These are phyloP conservation scores for Buathra laborator DNA, from an alignment of 2,888 invertebrate genomes.

Conservation along the genomic window DNA sequence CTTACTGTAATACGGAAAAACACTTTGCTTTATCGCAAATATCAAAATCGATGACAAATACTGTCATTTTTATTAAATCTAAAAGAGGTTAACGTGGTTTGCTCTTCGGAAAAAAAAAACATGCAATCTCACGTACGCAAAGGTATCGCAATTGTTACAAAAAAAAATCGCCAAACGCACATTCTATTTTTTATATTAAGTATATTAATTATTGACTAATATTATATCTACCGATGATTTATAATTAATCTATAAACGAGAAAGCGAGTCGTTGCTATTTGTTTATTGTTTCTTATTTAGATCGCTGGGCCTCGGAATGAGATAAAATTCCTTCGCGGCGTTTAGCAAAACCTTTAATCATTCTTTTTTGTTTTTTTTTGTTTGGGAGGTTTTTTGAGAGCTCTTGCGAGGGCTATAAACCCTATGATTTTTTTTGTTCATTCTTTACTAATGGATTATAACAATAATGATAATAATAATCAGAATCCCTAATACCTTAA, in stretches of 20 bases:
- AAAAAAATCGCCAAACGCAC: slow-evolving; percentile 8
- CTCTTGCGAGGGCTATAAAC: slow-evolving; percentile 26
- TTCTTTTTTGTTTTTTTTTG: slow-evolving; percentile 7
- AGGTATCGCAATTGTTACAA: neutral
- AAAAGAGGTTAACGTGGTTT: neutral
- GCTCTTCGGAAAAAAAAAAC: neutral
- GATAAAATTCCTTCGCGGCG: slow-evolving; percentile 44
- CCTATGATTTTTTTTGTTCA: slow-evolving; percentile 24
- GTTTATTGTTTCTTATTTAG: slow-evolving; percentile 25
- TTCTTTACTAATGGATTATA: slow-evolving; percentile 34
- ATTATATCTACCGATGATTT: slow-evolving; percentile 1
- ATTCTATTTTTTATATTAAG: neutral
- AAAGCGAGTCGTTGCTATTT: slow-evolving; percentile 30
- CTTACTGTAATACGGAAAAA: too few relatives aligned
- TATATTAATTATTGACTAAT: slow-evolving; percentile 8
- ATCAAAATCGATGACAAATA: neutral
- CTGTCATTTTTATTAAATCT: neutral
- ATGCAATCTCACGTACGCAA: neutral
- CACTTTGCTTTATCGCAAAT: neutral
- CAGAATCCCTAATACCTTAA: slow-evolving; percentile 65
- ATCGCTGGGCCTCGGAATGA: slow-evolving; percentile 27
- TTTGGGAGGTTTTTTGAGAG: slow-evolving; percentile 33
- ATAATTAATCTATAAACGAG: neutral
- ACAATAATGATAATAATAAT: slow-evolving; percentile 52
- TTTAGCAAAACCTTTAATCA: slow-evolving; percentile 65